Evolutionary conservation across 2,113 vertebrate species (phyloP).

Genomic region (Micronycteris hirsuta): DNA sequence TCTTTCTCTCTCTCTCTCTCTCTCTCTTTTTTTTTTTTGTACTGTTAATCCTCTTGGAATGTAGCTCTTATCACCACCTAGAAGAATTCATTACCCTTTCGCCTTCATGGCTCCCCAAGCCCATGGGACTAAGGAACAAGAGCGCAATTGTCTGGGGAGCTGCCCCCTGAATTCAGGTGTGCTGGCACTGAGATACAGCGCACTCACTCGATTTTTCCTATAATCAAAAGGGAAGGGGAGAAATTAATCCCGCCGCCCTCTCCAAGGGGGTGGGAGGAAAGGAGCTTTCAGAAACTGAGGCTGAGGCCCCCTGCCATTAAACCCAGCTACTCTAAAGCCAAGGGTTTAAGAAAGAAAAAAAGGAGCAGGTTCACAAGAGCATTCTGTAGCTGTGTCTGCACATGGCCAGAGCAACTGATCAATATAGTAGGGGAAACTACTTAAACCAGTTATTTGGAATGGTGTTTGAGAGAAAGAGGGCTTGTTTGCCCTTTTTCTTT

Average conservation of each 20-base stretch:
- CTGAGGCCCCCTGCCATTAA: slow-evolving; percentile 27
- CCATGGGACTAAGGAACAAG: slow-evolving; percentile 5
- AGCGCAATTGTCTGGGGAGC: not conserved
- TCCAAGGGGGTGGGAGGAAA: not conserved
- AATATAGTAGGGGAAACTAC: not conserved
- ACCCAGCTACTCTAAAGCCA: slow-evolving; percentile 24
- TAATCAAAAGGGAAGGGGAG: slow-evolving; percentile 4
- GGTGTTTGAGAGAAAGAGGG: slow-evolving; percentile 3
- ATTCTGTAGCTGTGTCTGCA: not conserved
- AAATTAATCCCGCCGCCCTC: not conserved
- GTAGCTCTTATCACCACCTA: slow-evolving; percentile 61
- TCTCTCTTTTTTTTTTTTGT: not conserved
- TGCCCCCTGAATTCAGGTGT: slow-evolving; percentile 45
- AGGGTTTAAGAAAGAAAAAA: not conserved
- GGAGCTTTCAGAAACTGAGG: not conserved
- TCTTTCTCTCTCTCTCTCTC: too few species aligned
- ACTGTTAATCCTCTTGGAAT: slow-evolving; percentile 59
- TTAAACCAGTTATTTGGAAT: not conserved
- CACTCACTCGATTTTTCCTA: not conserved
- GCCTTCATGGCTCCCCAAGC: not conserved
- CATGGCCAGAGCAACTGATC: not conserved
- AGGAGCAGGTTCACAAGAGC: not conserved
- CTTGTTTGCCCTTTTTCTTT: not conserved
- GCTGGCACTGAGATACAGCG: not conserved
- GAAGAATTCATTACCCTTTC: slow-evolving; percentile 57